Percentiles rank a stretch among this genome's conserved stretches.
These are phyloP conservation scores for Bombus balteatus DNA, from an alignment of 1,140 invertebrate genomes.

Conservation along the genomic window DNA sequence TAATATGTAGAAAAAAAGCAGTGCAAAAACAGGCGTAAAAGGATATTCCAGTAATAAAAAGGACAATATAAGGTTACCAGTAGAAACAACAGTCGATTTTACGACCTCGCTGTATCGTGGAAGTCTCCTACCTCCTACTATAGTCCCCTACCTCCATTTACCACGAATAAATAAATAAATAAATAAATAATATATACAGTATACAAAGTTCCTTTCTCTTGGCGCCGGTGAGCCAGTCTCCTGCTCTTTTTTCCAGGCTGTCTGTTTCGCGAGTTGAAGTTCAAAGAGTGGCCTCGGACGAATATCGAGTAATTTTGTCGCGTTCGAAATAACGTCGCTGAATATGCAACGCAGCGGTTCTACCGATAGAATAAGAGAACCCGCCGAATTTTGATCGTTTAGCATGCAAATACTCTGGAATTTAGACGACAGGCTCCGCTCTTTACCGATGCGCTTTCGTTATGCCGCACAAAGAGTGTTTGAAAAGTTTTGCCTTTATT, in stretches of 20 bases:
- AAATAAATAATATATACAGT: slow-evolving; percentile 10
- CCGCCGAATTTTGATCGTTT: slow-evolving; percentile 41
- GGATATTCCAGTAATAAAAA: background rate
- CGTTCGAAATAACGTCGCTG: slow-evolving; percentile 48
- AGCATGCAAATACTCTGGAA: slow-evolving; percentile 38
- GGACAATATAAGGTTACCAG: background rate
- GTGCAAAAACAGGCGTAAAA: background rate
- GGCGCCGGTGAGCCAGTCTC: background rate
- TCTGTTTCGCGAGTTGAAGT: slow-evolving; percentile 32
- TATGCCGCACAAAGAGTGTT: background rate
- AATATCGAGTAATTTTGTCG: slow-evolving; percentile 59
- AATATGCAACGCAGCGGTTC: slow-evolving; percentile 46
- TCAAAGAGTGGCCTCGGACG: slow-evolving; percentile 46
- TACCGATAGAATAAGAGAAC: slow-evolving; percentile 31
- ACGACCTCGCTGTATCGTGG: background rate
- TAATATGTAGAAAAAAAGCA: background rate
- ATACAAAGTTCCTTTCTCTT: background rate
- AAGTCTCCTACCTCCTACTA: no score
- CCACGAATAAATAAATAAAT: background rate
- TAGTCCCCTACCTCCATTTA: background rate
- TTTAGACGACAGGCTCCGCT: slow-evolving; percentile 7
- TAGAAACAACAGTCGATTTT: background rate
- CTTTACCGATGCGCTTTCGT: background rate
- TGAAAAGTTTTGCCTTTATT: background rate
- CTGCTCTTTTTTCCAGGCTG: slow-evolving; percentile 27